Evolutionary conservation across 2,113 vertebrate genomes (phyloP).

Genomic region (Tonatia bakeri): DNA sequence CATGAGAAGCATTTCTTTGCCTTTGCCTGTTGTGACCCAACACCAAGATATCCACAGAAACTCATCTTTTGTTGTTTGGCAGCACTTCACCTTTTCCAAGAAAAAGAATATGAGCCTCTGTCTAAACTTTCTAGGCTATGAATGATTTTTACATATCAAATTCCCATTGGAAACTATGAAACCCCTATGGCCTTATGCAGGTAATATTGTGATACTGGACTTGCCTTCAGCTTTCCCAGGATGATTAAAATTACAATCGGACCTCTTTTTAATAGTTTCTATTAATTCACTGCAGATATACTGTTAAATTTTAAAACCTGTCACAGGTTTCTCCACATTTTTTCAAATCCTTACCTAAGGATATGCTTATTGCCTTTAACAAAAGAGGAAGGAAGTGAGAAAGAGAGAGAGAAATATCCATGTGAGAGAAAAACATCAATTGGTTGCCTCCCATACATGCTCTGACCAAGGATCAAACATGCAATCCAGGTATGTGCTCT

Average conservation of each 20-base stretch:
- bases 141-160: neutral
- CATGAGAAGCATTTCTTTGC: neutral
- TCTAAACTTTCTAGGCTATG: neutral
- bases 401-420: no score
- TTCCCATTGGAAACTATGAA: neutral
- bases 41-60: neutral
- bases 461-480: no score
- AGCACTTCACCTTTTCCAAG: neutral
- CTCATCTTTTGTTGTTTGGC: neutral
- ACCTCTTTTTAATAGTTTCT: neutral
- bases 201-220: neutral
- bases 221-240: neutral
- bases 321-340: neutral
- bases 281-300: neutral
- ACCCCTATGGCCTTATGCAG: neutral
- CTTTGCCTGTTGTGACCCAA: neutral
- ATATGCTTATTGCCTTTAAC: no score
- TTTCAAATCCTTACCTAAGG: neutral
- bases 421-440: no score
- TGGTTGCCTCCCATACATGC: no score
- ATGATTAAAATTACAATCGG: neutral
- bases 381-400: no score
- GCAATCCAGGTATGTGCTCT: no score
- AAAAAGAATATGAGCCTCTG: neutral
- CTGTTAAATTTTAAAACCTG: neutral